Evolutionary conservation across 2,113 vertebrate genomes (phyloP).

Genomic region (Archocentrus centrarchus): DNA sequence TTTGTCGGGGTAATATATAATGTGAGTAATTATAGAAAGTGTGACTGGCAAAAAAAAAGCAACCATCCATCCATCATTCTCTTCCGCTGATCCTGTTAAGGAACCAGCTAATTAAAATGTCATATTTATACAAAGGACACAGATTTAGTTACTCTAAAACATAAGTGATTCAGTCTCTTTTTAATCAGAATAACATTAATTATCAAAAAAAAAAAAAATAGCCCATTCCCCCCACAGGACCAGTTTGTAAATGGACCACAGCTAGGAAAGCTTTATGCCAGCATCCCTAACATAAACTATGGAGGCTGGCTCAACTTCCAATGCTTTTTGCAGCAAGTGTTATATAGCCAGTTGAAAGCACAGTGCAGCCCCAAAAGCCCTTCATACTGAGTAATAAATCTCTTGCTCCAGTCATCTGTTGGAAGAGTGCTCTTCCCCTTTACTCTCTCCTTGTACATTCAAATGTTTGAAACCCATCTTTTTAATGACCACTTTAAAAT

Average conservation of each 20-base stretch:
- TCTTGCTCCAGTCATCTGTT: neutral
- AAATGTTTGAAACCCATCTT: neutral
- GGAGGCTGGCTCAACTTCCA: neutral
- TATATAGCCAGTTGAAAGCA: neutral
- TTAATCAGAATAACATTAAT: neutral
- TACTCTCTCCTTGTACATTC: neutral
- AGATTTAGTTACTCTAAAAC: neutral
- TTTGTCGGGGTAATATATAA: neutral
- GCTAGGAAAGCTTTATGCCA: neutral
- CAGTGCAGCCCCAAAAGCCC: neutral
- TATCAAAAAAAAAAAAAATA: too few species aligned
- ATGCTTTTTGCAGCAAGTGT: neutral
- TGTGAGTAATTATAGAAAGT: rapidly evolving
- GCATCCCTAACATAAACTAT: neutral
- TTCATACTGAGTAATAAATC: neutral
- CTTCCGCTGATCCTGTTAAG: too few species aligned
- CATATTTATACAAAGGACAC: neutral
- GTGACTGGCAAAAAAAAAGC: neutral
- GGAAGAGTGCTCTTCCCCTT: neutral
- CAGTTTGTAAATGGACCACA: neutral
- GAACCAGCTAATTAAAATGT: neutral
- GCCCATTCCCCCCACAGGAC: neutral
- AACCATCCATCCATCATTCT: too few species aligned
- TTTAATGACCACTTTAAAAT: slow-evolving; percentile 6
- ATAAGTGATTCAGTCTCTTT: neutral